Evolutionary conservation across 2,888 invertebrate species (phyloP).

Genomic region (Zele albiditarsus): DNA sequence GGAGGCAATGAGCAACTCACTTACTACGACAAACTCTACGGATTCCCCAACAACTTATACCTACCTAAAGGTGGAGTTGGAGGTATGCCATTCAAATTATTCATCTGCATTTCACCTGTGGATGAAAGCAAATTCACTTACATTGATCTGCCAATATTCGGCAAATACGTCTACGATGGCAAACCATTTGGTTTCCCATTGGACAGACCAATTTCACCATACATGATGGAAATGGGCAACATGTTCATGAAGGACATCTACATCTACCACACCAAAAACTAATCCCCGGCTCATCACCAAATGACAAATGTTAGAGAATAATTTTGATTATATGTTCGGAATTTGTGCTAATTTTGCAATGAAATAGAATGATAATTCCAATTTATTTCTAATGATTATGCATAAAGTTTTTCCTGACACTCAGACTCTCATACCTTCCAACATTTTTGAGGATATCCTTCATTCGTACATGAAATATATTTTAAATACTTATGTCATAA

Average conservation of each 20-base stretch:
- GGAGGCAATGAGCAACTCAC: slow-evolving; percentile 66
- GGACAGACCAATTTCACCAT: slow-evolving; percentile 74
- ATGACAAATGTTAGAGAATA: neutral
- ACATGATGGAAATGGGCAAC: slow-evolving; percentile 76
- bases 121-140: slow-evolving; percentile 73
- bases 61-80: slow-evolving; percentile 79
- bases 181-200: slow-evolving; percentile 77
- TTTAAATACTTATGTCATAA: too few relatives aligned
- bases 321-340: neutral
- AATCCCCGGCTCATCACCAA: neutral
- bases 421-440: too few relatives aligned
- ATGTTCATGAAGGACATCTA: slow-evolving; percentile 77
- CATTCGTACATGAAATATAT: too few relatives aligned
- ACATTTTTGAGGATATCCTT: too few relatives aligned
- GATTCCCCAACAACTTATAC: slow-evolving; percentile 77
- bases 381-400: neutral
- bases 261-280: slow-evolving; percentile 74
- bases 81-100: slow-evolving; percentile 79
- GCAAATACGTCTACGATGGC: slow-evolving; percentile 71
- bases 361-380: neutral
- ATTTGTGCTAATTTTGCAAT: neutral
- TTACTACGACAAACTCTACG: slow-evolving; percentile 61
- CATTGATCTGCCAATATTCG: slow-evolving; percentile 74
- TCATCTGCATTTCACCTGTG: slow-evolving; percentile 77
- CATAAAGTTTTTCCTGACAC: neutral